Percentiles rank a stretch among this genome's conserved stretches.
These are phyloP conservation scores for Yasuhikotakia modesta DNA, from an alignment of 2,797 vertebrate genomes.

Conservation along the genomic window DNA sequence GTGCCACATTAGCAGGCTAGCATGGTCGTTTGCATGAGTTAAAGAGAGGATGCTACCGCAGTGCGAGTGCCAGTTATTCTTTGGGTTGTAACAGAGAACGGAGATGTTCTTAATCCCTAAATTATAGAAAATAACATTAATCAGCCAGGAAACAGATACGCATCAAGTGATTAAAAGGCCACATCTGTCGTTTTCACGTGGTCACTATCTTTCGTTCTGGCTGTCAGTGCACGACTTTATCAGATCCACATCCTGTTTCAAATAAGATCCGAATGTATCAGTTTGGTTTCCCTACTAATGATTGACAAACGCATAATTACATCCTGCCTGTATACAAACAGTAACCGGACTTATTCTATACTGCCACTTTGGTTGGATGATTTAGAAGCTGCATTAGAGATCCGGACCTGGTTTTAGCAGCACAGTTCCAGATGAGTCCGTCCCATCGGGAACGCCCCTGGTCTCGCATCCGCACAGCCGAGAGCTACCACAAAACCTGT, in stretches of 20 bases:
- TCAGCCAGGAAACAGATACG: not conserved
- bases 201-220: slow-evolving; percentile 10
- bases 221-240: slow-evolving; percentile 26
- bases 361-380: slow-evolving; percentile 14
- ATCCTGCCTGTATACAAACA: not conserved
- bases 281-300: slow-evolving; percentile 10
- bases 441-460: slow-evolving; percentile 82
- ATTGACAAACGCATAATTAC: slow-evolving; percentile 33
- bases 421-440: slow-evolving; percentile 70
- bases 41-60: slow-evolving; percentile 8
- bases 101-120: not conserved
- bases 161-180: slow-evolving; percentile 29
- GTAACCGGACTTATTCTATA: slow-evolving; percentile 16
- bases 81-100: slow-evolving; percentile 13
- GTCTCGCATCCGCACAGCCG: slow-evolving; percentile 74
- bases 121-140: not conserved
- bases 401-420: slow-evolving; percentile 65
- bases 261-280: slow-evolving; percentile 6
- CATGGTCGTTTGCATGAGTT: slow-evolving; percentile 21
- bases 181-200: slow-evolving; percentile 38
- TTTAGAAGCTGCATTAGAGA: slow-evolving; percentile 47
- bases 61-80: slow-evolving; percentile 25
- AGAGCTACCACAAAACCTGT: slow-evolving; percentile 66
- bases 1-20: slow-evolving; percentile 45
- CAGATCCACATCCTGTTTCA: slow-evolving; percentile 17